Evolutionary conservation across 2,888 invertebrate species (phyloP).

Genomic region (Dasysyrphus albostriatus): DNA sequence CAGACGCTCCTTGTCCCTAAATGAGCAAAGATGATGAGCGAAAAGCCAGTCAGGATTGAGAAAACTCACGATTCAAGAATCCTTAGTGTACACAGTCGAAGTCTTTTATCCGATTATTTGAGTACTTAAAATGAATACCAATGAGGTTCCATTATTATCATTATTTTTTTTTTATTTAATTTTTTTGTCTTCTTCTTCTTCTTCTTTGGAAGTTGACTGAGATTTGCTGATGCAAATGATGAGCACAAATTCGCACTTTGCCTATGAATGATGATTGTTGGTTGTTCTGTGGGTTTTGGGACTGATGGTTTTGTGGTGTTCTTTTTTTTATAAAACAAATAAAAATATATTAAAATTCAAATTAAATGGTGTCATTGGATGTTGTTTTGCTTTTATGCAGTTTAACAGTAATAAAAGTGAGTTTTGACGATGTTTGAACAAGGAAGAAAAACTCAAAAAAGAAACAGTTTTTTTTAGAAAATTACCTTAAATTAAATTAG

Average conservation of each 20-base stretch:
- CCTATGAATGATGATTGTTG: slow-evolving; percentile 13
- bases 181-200: neutral
- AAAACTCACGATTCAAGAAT: slow-evolving; percentile 26
- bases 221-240: slow-evolving; percentile 68
- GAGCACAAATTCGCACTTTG: slow-evolving; percentile 58
- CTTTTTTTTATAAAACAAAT: neutral
- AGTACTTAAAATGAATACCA: slow-evolving; percentile 71
- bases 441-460: neutral
- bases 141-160: slow-evolving; percentile 51
- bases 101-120: slow-evolving; percentile 72
- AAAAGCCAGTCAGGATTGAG: slow-evolving; percentile 30
- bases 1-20: slow-evolving; percentile 52
- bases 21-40: slow-evolving; percentile 50
- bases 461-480: no score
- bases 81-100: slow-evolving; percentile 38
- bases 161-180: no score
- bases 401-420: no score
- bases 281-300: neutral
- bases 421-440: neutral
- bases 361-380: slow-evolving; percentile 44
- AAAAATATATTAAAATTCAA: slow-evolving; percentile 35
- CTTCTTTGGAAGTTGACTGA: slow-evolving; percentile 18
- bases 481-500: no score
- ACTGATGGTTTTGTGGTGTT: neutral
- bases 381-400: slow-evolving; percentile 6